Conservation (phyloP, 2,113 vertebrate genomes). For the Globicephala melas region DNA sequence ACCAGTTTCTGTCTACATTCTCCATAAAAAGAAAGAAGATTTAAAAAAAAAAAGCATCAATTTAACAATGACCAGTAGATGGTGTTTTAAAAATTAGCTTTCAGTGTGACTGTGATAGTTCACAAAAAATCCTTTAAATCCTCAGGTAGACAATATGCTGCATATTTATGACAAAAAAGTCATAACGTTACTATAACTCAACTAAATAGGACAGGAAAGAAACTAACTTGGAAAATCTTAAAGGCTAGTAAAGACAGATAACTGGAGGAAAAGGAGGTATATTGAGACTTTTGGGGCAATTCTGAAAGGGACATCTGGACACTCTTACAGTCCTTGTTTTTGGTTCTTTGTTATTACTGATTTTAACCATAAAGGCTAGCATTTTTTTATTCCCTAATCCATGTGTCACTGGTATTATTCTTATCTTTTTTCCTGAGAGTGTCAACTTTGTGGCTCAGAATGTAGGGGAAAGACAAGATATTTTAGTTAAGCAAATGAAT, state of each 20-base stretch:
- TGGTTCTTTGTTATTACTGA: too few relatives aligned
- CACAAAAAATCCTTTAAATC: neutral
- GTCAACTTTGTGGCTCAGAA: neutral
- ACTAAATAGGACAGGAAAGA: neutral
- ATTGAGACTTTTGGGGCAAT: too few relatives aligned
- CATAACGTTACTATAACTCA: neutral
- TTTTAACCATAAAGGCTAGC: neutral
- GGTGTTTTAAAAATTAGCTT: neutral
- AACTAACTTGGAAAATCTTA: neutral
- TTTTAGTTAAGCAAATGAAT: neutral
- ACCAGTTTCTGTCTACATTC: neutral
- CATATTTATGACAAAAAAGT: neutral
- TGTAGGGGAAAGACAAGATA: neutral
- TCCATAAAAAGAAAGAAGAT: neutral
- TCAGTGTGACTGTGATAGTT: neutral
- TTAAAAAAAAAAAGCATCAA: neutral
- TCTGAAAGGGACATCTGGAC: neutral
- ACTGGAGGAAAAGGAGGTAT: neutral
- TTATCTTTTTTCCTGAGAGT: neutral
- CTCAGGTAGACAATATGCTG: neutral
- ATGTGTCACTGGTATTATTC: neutral
- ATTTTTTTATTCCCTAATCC: neutral
- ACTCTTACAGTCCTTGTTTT: neutral
- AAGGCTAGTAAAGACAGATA: neutral
- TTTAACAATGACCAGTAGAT: neutral